Evolutionary conservation across 2,888 invertebrate genomes (phyloP), one percentile per base, ranked within the genome.

Genomic region (Andricus curvator): DNA sequence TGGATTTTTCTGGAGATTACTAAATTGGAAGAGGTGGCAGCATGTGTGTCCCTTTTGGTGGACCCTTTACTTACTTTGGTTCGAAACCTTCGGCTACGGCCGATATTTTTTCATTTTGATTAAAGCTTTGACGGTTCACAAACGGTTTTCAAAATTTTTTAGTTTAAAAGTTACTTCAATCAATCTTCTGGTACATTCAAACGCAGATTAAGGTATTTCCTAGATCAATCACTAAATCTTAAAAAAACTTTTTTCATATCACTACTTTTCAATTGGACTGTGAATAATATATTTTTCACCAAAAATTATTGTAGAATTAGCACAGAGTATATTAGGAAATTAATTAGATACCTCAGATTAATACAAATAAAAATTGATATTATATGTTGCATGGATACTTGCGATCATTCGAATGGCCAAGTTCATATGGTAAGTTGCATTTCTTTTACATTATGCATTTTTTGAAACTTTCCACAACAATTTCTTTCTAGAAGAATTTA

Each of bases 151-250:
- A 62, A 62, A 37, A 13, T 13, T n/a, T n/a, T 60, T 22, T 4
- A 56, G 11, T 22, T 60, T 5, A 25, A 37, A 56, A 79, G 77
- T 67, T 76, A 25, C 76, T 48, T 5, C 0, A 48, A 48, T 78
- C 82, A 79, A 81, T 80, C 67, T 85, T 85, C 82, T 86, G 80
- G 83, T 80, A 83, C 81, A 80, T 85, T 82, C 83, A 84, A 84
- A 84, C 80, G 70, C 80, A 65, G 81, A 80, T 37, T 37, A 37
- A 37, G 37, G 37, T 78, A 83, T 81, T 80, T 76, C 80, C 65
- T 22, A 60, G 22, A 60, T 60, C 11, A 60, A 22, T 22, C 22
- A 11, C 13, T 60, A 11, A 22, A 60, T 60, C 22, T 60, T 60
- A 4, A 22, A 60, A 60, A 22, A 22, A 3, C n/a, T 60, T 60